Conservation (phyloP, 2,888 invertebrate species). For the Camponotus fellah region DNA sequence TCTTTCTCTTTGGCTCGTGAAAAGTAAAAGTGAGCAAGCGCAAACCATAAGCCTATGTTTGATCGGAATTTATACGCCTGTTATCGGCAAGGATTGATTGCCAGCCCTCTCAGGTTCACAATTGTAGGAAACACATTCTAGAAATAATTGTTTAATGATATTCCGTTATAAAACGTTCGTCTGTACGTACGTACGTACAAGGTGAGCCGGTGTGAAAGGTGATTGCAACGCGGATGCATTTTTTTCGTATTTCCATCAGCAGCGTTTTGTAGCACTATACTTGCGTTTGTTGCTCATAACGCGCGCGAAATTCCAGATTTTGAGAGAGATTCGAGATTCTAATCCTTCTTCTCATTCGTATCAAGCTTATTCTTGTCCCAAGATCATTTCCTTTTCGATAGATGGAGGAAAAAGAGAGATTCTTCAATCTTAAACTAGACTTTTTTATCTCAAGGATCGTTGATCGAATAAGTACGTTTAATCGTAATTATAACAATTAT, state of each 20-base stretch:
- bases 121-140: slow-evolving; percentile 60
- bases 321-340: background rate
- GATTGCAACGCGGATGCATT: slow-evolving; percentile 76
- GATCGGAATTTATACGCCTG: slow-evolving; percentile 65
- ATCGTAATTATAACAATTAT: slow-evolving; percentile 1
- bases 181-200: slow-evolving; percentile 75
- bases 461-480: background rate
- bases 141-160: slow-evolving; percentile 75
- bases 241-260: slow-evolving; percentile 56
- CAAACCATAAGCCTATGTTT: slow-evolving; percentile 39
- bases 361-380: no score
- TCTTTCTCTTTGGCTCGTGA: slow-evolving; percentile 40
- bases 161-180: slow-evolving; percentile 67
- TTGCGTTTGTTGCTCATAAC: slow-evolving; percentile 65
- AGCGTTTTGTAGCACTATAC: slow-evolving; percentile 66
- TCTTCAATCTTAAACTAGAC: background rate
- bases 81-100: slow-evolving; percentile 67
- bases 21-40: slow-evolving; percentile 69
- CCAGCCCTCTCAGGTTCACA: slow-evolving; percentile 24
- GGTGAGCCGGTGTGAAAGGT: slow-evolving; percentile 77
- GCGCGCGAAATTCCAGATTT: slow-evolving; percentile 65
- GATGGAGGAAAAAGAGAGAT: background rate
- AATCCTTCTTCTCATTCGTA: background rate
- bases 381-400: background rate
- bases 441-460: background rate